Evolutionary conservation across 2,888 invertebrate species (phyloP).

Genomic region (Scaptomyza caliginosa): DNA sequence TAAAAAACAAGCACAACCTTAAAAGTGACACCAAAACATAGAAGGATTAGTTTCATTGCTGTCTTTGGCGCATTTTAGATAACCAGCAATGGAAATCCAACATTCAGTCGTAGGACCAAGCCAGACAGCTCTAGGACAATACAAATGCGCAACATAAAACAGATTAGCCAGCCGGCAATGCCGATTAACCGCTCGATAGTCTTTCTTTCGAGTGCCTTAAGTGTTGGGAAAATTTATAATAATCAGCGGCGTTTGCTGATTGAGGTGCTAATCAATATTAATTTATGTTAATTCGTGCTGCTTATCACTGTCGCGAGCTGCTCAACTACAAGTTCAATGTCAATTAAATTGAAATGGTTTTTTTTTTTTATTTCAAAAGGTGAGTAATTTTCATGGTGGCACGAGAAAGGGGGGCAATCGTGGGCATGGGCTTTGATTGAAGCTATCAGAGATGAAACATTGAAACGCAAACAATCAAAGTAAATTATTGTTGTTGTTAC

Average conservation of each 20-base stretch:
- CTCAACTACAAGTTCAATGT: slow-evolving; percentile 41
- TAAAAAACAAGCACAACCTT: not conserved
- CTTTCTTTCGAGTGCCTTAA: not conserved
- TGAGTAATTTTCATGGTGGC: not conserved
- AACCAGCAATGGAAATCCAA: not conserved
- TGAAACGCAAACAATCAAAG: slow-evolving; percentile 41
- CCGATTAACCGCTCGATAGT: slow-evolving; percentile 2
- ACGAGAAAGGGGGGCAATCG: not conserved
- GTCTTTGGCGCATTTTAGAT: not conserved
- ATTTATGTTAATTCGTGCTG: slow-evolving; percentile 24
- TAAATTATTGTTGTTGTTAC: slow-evolving; percentile 26
- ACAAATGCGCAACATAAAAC: slow-evolving; percentile 22
- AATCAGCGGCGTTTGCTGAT: slow-evolving; percentile 11
- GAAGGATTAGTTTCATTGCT: no score
- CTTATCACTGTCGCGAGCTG: slow-evolving; percentile 27
- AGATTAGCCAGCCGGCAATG: not conserved
- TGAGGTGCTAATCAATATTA: slow-evolving; percentile 49
- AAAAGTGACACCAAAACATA: no score
- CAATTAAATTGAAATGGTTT: slow-evolving; percentile 32
- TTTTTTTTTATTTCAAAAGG: slow-evolving; percentile 8
- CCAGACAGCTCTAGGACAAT: slow-evolving; percentile 9
- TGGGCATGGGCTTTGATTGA: slow-evolving; percentile 15
- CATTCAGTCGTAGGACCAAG: not conserved
- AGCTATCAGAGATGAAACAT: not conserved
- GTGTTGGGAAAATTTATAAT: slow-evolving; percentile 27